Evolutionary conservation across 2,888 invertebrate genomes (phyloP).

Genomic region (Callosobruchus maculatus): DNA sequence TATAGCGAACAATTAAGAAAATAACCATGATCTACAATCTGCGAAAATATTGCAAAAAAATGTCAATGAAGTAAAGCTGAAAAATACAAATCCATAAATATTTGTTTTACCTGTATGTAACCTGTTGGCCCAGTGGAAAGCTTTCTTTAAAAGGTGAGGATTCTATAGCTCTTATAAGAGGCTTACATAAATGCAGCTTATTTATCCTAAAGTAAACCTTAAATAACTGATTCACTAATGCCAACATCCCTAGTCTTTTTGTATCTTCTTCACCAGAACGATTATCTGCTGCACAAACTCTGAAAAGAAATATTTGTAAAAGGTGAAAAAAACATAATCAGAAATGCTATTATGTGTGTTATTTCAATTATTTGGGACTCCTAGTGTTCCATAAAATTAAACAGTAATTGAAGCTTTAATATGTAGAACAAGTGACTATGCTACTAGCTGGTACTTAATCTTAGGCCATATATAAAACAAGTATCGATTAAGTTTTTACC

Average conservation of each 20-base stretch:
- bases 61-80: no score
- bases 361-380: not conserved
- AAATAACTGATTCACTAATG: conserved; percentile 93
- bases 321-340: no score
- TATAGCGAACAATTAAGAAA: no score
- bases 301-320: conserved; percentile 21
- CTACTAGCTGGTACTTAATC: no score
- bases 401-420: no score
- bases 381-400: no score
- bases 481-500: not conserved
- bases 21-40: no score
- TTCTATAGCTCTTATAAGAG: conserved; percentile 94
- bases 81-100: no score
- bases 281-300: conserved; percentile 93
- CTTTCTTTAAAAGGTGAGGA: conserved; percentile 85
- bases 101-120: conserved; percentile 74
- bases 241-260: conserved; percentile 94
- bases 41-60: no score
- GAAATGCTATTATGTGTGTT: not conserved
- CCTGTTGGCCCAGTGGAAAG: conserved; percentile 88
- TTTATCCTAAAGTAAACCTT: conserved; percentile 83
- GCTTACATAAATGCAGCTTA: conserved; percentile 85
- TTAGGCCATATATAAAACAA: not conserved
- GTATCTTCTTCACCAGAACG: conserved; percentile 86
- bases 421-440: no score